A percentile compares a stretch with the other conserved stretches of the same genome.
phyloP scores from a whole-genome alignment of 2,113 vertebrate genomes.

The Mola mola region DNA sequence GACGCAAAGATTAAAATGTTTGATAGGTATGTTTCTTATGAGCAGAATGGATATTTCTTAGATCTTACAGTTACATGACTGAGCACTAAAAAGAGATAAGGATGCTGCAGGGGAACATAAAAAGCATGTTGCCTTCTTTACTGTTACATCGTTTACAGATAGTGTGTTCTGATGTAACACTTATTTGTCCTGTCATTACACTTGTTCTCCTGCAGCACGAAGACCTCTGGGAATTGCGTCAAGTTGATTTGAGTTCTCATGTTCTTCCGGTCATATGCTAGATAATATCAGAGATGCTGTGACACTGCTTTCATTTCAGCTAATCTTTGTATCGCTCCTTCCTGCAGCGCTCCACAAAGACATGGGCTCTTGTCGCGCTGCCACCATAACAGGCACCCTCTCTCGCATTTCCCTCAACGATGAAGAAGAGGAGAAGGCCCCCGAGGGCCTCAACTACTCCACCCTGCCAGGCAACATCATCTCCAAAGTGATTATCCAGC shows the following conservation, averaged over 20 bases:
- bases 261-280: constrained; percentile 31
- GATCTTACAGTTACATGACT: constrained; percentile 57
- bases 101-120: constrained; percentile 18
- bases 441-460: constrained; percentile 95
- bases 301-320: constrained; percentile 33
- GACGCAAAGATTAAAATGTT: constrained; percentile 43
- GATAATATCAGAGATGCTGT: constrained; percentile 36
- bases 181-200: constrained; percentile 34
- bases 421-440: constrained; percentile 92
- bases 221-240: constrained; percentile 24
- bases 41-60: too few species aligned
- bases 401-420: constrained; percentile 98
- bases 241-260: constrained; percentile 37
- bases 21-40: constrained; percentile 27
- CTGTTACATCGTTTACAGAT: constrained; percentile 35
- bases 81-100: not conserved
- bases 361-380: constrained; percentile 94
- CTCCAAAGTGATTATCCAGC: constrained; percentile 98
- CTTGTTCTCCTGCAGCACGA: constrained; percentile 12
- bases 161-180: constrained; percentile 18
- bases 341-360: constrained; percentile 96
- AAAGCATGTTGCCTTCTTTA: constrained; percentile 36
- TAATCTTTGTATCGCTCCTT: constrained; percentile 52
- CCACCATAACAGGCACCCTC: constrained; percentile 96
- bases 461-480: constrained; percentile 98